phyloP scores from a whole-genome alignment of 2,888 invertebrate species.

The Geophilus truncorum region DNA sequence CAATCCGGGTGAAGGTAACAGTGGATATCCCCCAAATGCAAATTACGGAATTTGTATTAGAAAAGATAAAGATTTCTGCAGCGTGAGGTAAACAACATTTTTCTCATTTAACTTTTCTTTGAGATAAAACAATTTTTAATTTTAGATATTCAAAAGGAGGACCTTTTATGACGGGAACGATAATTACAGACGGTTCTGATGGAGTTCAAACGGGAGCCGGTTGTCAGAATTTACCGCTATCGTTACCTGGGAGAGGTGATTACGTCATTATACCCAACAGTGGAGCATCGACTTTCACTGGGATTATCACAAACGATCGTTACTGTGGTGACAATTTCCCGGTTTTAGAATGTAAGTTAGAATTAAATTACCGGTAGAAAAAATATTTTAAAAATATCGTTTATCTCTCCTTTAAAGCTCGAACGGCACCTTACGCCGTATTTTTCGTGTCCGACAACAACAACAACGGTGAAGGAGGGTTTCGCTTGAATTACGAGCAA shows the following conservation, averaged over 20 bases:
- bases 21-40: constrained; percentile 30
- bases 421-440: not conserved
- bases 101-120: not conserved
- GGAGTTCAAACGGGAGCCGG: constrained; percentile 22
- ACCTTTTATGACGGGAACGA: not conserved
- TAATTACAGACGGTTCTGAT: constrained; percentile 32
- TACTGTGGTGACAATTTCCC: constrained; percentile 28
- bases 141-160: constrained; percentile 15
- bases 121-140: no score
- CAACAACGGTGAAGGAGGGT: constrained; percentile 32
- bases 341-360: constrained; percentile 8
- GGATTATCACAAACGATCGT: not conserved
- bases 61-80: constrained; percentile 60
- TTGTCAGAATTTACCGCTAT: not conserved
- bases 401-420: no score
- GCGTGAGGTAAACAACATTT: constrained; percentile 55
- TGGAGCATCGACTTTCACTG: not conserved
- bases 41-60: constrained; percentile 70
- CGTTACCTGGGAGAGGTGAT: constrained; percentile 31
- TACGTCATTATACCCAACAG: constrained; percentile 29
- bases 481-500: constrained; percentile 30
- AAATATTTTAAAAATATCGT: no score
- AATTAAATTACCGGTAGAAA: no score
- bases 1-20: constrained; percentile 23
- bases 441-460: constrained; percentile 17